Evolutionary conservation across 2,797 vertebrate genomes (phyloP).

Genomic region (Sarcoramphus papa): DNA sequence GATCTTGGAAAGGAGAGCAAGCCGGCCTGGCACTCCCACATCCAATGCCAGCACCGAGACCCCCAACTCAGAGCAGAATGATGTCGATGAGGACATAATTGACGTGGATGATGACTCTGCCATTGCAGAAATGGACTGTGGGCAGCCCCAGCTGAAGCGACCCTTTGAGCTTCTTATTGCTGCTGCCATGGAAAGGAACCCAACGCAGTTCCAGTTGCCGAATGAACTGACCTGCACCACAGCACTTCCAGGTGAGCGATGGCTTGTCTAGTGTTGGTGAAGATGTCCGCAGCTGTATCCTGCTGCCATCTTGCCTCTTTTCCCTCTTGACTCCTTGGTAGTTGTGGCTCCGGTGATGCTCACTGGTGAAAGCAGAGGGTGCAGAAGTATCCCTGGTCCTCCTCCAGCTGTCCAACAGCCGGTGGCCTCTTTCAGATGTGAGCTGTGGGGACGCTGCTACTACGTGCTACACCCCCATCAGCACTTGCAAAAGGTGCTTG

Average conservation of each 20-base stretch:
- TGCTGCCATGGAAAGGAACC: constrained; percentile 96
- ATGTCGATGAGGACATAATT: constrained; percentile 88
- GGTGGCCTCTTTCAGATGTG: neutral
- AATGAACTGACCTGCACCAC: constrained; percentile 96
- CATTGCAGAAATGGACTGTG: constrained; percentile 83
- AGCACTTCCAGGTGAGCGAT: constrained; percentile 87
- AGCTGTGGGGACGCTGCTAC: neutral
- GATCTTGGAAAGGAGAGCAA: constrained; percentile 90
- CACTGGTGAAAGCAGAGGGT: neutral
- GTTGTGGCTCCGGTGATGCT: neutral
- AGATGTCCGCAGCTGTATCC: neutral
- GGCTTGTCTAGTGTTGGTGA: neutral
- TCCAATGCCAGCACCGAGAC: constrained; percentile 90
- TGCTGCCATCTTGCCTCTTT: neutral
- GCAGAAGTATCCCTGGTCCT: neutral
- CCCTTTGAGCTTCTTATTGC: constrained; percentile 96
- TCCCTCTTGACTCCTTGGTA: neutral
- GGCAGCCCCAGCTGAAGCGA: constrained; percentile 84
- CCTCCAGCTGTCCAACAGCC: neutral
- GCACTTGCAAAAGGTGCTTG: neutral
- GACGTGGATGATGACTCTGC: constrained; percentile 90
- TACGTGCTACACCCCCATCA: neutral
- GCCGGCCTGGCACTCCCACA: constrained; percentile 92
- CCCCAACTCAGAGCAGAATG: constrained; percentile 94
- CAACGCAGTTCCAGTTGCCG: constrained; percentile 96